Conservation (phyloP, 1,140 invertebrate genomes). For the Chironomus tepperi region DNA sequence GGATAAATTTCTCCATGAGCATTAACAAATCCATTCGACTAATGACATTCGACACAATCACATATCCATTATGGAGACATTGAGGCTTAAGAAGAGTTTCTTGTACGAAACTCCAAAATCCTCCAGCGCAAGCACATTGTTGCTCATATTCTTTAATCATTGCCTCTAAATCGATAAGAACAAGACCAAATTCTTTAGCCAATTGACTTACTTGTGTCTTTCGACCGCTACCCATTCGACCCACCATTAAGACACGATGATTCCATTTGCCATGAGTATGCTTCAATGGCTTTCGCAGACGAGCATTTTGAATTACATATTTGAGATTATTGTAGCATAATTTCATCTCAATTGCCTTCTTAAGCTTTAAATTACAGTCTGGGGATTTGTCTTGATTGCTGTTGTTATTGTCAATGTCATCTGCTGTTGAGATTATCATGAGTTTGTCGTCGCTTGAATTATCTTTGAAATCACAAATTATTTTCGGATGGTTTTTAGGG, state of each 20-base stretch:
- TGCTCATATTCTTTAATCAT: not conserved
- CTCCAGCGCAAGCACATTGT: not conserved
- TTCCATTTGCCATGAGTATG: not conserved
- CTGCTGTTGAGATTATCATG: not conserved
- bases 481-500: not conserved
- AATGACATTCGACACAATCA: conserved; percentile 19
- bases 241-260: not conserved
- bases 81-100: not conserved
- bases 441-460: not conserved
- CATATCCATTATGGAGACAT: not conserved
- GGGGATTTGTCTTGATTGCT: not conserved
- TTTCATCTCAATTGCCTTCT: not conserved
- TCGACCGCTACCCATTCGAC: not conserved
- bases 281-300: not conserved
- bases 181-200: not conserved
- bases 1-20: conserved; percentile 8
- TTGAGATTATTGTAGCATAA: conserved; percentile 3
- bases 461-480: not conserved
- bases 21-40: not conserved
- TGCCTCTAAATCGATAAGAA: not conserved
- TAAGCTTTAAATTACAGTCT: not conserved
- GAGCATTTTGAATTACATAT: not conserved
- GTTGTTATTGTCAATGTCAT: not conserved
- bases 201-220: not conserved
- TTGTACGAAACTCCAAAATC: not conserved